Conservation (phyloP, 2,797 vertebrate genomes). For the Ataeniobius toweri region DNA sequence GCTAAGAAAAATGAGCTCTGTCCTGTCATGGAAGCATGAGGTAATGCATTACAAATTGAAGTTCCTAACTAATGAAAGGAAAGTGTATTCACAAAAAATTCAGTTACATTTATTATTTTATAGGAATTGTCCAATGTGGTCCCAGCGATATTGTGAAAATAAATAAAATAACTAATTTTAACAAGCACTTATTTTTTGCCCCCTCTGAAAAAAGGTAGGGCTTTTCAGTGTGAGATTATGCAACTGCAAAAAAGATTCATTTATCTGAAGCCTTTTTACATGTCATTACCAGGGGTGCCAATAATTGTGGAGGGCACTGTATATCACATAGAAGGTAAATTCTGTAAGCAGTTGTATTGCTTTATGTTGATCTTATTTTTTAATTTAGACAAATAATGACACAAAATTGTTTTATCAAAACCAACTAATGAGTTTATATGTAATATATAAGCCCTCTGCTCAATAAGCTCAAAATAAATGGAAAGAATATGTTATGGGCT, state of each 20-base stretch:
- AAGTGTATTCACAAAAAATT: too few relatives aligned
- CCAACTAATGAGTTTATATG: slow-evolving; percentile 69
- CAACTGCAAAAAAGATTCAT: not conserved
- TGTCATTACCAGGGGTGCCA: not conserved
- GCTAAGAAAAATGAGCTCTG: too few relatives aligned
- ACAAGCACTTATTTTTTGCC: not conserved
- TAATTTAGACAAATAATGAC: slow-evolving; percentile 59
- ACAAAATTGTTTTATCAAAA: slow-evolving; percentile 72
- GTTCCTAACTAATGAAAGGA: too few relatives aligned
- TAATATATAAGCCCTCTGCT: slow-evolving; percentile 53
- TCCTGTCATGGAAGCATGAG: too few relatives aligned
- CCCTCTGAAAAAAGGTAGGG: not conserved
- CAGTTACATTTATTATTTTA: not conserved
- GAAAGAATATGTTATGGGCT: slow-evolving; percentile 70
- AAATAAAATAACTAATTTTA: not conserved
- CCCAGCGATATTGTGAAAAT: not conserved
- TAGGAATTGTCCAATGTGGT: not conserved
- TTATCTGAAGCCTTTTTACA: not conserved
- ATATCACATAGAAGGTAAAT: not conserved
- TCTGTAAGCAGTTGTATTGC: slow-evolving; percentile 20
- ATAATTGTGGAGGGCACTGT: not conserved
- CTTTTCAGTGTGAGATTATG: not conserved
- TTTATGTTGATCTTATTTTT: slow-evolving; percentile 39
- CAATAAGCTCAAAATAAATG: slow-evolving; percentile 71
- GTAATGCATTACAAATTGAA: too few relatives aligned